A percentile compares a stretch with the other conserved stretches of the same genome.
phyloP scores from a whole-genome alignment of 2,797 vertebrate genomes.

The Champsocephalus gunnari region DNA sequence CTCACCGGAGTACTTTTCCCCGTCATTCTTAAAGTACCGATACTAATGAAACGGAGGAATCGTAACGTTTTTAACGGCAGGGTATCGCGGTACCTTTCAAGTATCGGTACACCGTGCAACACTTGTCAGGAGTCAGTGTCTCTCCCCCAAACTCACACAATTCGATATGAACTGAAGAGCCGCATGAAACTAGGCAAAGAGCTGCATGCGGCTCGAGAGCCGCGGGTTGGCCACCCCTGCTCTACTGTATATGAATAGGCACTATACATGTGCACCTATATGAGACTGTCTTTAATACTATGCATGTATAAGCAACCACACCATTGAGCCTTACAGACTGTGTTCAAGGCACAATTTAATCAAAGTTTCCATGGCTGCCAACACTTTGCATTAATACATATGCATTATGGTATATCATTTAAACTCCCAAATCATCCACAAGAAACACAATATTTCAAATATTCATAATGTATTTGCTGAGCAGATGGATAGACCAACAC shows the following conservation, averaged over 20 bases:
- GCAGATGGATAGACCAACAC: conserved; percentile 10
- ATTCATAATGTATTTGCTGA: conserved; percentile 10
- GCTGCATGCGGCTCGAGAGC: no score
- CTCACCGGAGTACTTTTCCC: no score
- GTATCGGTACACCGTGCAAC: no score
- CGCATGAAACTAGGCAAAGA: no score
- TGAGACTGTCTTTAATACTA: neutral
- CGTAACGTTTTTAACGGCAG: no score
- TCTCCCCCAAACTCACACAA: no score
- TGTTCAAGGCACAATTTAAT: conserved; percentile 1
- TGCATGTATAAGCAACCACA: conserved; percentile 1
- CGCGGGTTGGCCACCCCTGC: no score
- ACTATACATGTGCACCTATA: neutral
- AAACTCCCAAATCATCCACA: neutral
- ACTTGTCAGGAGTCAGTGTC: no score
- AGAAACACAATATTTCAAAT: neutral
- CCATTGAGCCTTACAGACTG: conserved; percentile 16
- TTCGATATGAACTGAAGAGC: no score
- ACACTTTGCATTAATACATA: neutral
- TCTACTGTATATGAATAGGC: neutral
- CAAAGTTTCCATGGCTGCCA: neutral
- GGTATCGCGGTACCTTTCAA: no score
- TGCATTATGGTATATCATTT: neutral
- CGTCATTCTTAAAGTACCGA: no score
- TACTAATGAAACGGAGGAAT: no score